phyloP scores from a whole-genome alignment of 2,797 vertebrate genomes.

The Hippoglossus hippoglossus region DNA sequence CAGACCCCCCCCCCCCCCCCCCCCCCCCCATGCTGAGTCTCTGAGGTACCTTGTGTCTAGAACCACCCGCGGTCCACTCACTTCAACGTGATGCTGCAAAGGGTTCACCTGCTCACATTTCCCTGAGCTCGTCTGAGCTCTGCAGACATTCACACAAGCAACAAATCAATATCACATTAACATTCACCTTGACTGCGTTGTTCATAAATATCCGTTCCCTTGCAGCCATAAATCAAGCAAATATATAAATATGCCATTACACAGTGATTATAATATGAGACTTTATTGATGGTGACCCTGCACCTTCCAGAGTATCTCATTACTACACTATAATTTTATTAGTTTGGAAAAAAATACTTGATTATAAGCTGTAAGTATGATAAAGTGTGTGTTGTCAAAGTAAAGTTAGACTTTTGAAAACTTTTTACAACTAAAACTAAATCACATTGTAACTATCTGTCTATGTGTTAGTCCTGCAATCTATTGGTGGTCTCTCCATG shows the following conservation, averaged over 20 bases:
- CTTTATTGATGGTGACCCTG: background rate
- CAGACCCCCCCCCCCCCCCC: background rate
- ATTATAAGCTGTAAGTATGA: background rate
- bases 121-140: constrained; percentile 64
- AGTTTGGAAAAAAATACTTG: background rate
- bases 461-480: background rate
- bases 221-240: background rate
- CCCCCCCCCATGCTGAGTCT: constrained; percentile 53
- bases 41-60: constrained; percentile 76
- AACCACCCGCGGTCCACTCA: constrained; percentile 62
- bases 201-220: background rate
- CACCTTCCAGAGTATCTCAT: constrained; percentile 1
- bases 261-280: background rate
- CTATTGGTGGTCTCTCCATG: background rate
- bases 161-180: constrained; percentile 31
- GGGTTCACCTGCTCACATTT: constrained; percentile 80
- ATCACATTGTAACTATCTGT: too few species aligned
- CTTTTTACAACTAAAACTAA: too few species aligned
- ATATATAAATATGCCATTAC: constrained; percentile 6
- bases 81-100: constrained; percentile 80
- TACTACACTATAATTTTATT: background rate
- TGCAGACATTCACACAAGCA: constrained; percentile 50
- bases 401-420: too few species aligned
- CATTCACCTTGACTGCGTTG: constrained; percentile 9
- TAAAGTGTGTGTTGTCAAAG: background rate